A percentile compares a stretch with the other conserved stretches of the same genome.
These are phyloP conservation scores for Sminthurinus aureus DNA, from an alignment of 2,888 invertebrate species.

Conservation along the genomic window DNA sequence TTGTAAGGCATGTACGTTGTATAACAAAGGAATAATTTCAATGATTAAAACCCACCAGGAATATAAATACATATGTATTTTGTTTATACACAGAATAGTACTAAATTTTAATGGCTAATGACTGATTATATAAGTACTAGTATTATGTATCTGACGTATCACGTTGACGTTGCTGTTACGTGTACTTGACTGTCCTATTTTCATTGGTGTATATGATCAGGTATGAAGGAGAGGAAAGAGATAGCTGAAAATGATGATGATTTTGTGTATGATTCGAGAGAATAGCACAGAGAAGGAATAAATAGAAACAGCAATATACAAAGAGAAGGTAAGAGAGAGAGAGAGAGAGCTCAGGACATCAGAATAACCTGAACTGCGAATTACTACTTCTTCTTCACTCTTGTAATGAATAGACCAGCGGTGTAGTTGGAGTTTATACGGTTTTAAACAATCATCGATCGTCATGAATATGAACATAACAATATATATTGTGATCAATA, in stretches of 20 bases:
- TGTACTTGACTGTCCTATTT: neutral
- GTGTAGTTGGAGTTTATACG: conserved; percentile 9
- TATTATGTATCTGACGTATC: neutral
- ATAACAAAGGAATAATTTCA: neutral
- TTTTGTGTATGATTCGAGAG: neutral
- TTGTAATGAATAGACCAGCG: neutral
- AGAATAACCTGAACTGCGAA: conserved; percentile 31
- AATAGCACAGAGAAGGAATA: conserved; percentile 4
- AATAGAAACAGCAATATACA: conserved; percentile 6
- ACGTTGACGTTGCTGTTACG: neutral
- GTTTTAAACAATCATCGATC: conserved; percentile 44
- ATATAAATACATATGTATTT: neutral
- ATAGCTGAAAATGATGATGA: neutral
- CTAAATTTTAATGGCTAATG: neutral
- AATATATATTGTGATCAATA: conserved; percentile 47
- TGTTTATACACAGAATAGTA: too few species aligned
- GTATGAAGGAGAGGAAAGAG: conserved; percentile 1
- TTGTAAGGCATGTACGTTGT: neutral
- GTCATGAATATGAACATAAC: conserved; percentile 33
- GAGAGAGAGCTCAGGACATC: too few species aligned
- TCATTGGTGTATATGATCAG: neutral
- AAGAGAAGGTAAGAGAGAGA: too few species aligned
- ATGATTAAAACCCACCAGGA: neutral
- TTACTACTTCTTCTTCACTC: conserved; percentile 24
- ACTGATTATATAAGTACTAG: neutral